Base-by-base conservation (phyloP, 2,888 invertebrate genomes). In the Oeneis ivallda region DNA sequence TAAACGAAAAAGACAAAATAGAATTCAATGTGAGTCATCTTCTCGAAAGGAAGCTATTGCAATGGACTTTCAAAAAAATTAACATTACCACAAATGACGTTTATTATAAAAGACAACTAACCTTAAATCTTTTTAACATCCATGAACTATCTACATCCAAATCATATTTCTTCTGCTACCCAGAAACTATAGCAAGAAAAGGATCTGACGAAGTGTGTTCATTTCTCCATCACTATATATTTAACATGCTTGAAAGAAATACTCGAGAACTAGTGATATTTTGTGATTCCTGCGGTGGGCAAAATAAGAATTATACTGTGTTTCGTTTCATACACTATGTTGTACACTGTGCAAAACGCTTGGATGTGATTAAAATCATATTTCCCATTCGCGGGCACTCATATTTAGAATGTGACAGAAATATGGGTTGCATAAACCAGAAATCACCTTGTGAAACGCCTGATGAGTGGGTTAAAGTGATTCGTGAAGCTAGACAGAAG, bases 161-260 rank as follows among this genome's bases (percentile, higher is more conserved):
- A n/a, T 62, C 70, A 49, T 65, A 74, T 63, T 76, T 76, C 64
- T 78, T 72, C 71, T 69, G 64, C 52, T 77, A 77, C 65, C 66
- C 72, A 43, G 73, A 78, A 72, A 74, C 68, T 13, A 45, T 66
- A 39, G 75, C 65, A 49, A 74, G 72, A 65, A 75, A 76, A 67
- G 73, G 74, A 19, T 69, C 68, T 50, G 74, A 76, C 67, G 71
- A 75, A 54, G 74, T 77, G 7, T 69, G 67, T 64, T 76, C 74
- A 53, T 53, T 76, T 56, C 57, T 77, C 1, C 69, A 73, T 72
- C 65, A 75, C 68, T 76, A 72, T 70, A 41, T 41, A 41, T 41
- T 41, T 41, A 41, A 41, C 10, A 10, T 41, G 39, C 10, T 9
- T 10, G 39, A 39, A 10, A 39, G 10, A 39, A 39, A 39, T 39